Evolutionary conservation across 2,113 vertebrate genomes (phyloP).

Genomic region (Prunella fulvescens): DNA sequence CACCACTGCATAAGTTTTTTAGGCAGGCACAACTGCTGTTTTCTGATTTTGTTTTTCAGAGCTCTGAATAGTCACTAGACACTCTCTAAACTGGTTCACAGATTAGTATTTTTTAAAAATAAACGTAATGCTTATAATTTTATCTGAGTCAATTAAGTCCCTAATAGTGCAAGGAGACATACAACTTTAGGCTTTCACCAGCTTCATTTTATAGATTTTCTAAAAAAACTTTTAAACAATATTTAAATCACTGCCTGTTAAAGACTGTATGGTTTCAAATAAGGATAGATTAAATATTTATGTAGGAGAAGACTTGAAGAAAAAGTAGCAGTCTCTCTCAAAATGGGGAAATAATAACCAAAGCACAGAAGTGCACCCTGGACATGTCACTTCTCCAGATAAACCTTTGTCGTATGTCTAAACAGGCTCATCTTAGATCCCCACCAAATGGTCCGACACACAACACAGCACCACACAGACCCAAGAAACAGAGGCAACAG

Average conservation of each 20-base stretch:
- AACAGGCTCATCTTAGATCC: background rate
- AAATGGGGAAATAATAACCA: background rate
- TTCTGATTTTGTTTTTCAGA: background rate
- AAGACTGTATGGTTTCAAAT: background rate
- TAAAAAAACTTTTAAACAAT: background rate
- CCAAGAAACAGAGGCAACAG: background rate
- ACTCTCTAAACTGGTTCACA: background rate
- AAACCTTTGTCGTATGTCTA: background rate
- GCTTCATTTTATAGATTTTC: background rate
- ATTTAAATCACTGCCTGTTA: background rate
- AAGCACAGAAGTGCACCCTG: background rate
- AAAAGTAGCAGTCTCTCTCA: background rate
- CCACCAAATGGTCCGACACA: background rate
- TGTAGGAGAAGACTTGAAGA: background rate
- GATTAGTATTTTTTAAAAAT: background rate
- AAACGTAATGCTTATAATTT: background rate
- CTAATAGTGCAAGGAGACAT: background rate
- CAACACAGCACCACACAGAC: background rate
- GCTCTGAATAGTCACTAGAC: background rate
- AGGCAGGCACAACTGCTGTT: background rate
- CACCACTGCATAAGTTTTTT: fast-evolving
- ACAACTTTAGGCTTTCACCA: background rate
- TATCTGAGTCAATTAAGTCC: background rate
- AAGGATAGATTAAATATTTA: background rate
- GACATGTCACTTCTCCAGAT: background rate